Evolutionary conservation across 2,113 vertebrate species (phyloP).

Genomic region (Bambusicola thoracicus): DNA sequence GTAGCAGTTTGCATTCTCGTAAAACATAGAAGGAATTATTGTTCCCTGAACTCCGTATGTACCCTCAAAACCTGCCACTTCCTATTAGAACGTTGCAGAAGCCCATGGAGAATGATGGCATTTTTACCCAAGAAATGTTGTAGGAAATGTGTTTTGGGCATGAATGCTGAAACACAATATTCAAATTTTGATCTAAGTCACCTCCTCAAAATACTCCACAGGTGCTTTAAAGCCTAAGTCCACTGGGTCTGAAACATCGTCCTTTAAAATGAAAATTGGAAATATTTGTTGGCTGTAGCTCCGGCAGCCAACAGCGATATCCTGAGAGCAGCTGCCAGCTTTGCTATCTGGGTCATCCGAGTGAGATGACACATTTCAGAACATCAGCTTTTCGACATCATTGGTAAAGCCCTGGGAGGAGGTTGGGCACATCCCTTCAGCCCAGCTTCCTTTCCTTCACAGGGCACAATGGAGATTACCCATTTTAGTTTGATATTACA

Average conservation of each 20-base stretch:
- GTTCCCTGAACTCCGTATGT: too few species aligned
- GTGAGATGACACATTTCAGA: neutral
- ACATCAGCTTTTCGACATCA: neutral
- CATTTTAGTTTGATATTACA: neutral
- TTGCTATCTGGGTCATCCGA: neutral
- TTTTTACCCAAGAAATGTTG: too few species aligned
- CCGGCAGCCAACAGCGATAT: neutral
- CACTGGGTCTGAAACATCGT: accelerated
- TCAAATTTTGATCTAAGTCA: neutral
- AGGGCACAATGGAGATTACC: neutral
- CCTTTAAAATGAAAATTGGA: neutral
- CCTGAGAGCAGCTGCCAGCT: neutral
- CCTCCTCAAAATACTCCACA: neutral
- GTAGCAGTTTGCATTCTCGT: too few species aligned
- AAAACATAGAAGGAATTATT: too few species aligned
- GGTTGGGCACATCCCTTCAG: accelerated
- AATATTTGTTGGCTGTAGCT: neutral
- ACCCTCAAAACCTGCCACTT: too few species aligned
- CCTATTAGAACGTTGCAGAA: too few species aligned
- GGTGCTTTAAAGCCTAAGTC: neutral
- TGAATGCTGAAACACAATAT: neutral
- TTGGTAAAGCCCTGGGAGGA: neutral
- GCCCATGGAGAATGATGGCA: too few species aligned
- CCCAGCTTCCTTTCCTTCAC: neutral
- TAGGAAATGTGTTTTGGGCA: neutral